Evolutionary conservation across 2,113 vertebrate genomes (phyloP), one percentile per base, ranked within the genome.

Genomic region (Symphodus melops): DNA sequence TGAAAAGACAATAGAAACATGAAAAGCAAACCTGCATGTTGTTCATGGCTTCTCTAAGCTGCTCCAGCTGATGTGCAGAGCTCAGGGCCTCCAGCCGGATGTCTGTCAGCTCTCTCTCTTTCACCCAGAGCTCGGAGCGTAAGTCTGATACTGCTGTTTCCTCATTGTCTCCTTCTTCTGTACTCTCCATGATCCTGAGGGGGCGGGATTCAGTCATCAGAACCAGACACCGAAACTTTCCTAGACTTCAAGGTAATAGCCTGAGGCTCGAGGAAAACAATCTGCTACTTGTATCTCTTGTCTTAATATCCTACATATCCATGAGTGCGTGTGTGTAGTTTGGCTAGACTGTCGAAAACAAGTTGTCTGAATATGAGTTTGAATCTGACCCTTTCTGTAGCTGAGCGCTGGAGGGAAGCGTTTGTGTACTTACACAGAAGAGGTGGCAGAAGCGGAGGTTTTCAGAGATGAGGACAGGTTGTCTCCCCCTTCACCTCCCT

Each of bases 1-100:
- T 17, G n/a, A 59, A 55, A 25, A 67, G n/a, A n/a, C 9, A n/a
- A n/a, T n/a, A 46, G 19, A 68, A 10, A 23, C 7, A 57, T 5
- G 21, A 12, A 20, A 76, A 72, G 70, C 92, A 56, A 58, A 98
- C 97, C 96, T 99, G 96, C 97, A 99, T 99, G 77, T 94, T 97
- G 89, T 98, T 96, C 97, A 99, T 99, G 37, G 96, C 95, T 64
- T 98, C 97, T 53, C 95, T 83, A 25, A 99, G 94, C 87, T 98
- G 97, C 88, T 98, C 97, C 28, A 99, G 94, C 82, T 99, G 97
- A 79, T 98, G 97, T 51, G 97, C 97, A 0, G 97, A 99, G 91
- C 94, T 98, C 53, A 99, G 95, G 25, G 97, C 97, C 83, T 99
- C 97, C 71, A 98, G 78, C 37, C 97, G 95, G 79, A 99, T 99